phyloP scores from a whole-genome alignment of 2,797 vertebrate species.

The Hyperoplus immaculatus region DNA sequence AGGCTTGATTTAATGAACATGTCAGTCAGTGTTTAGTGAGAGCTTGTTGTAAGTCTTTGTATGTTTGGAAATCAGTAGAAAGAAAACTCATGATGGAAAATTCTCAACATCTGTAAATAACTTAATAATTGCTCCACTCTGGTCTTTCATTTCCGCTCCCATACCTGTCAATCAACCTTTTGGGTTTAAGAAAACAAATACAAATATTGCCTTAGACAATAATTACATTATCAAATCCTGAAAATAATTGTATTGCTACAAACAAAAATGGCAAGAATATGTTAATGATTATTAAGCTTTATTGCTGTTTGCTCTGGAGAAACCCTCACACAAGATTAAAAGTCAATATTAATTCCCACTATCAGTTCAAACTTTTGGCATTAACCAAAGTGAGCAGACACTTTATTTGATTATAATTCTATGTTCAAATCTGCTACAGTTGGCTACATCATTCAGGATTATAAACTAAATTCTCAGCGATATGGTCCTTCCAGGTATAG shows the following conservation, averaged over 20 bases:
- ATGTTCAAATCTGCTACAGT: neutral
- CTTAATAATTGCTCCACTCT: constrained; percentile 37
- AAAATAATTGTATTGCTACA: constrained; percentile 7
- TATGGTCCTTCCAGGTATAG: neutral
- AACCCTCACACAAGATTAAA: constrained; percentile 27
- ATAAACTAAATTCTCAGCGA: neutral
- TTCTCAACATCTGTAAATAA: constrained; percentile 46
- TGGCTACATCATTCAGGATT: neutral
- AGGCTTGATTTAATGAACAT: constrained; percentile 27
- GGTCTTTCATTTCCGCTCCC: neutral
- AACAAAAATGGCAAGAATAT: constrained; percentile 28
- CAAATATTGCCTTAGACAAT: constrained; percentile 54
- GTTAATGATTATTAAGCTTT: constrained; percentile 34
- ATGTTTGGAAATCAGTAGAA: constrained; percentile 31
- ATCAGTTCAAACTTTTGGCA: neutral
- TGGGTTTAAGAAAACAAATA: constrained; percentile 5
- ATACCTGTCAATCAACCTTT: constrained; percentile 48
- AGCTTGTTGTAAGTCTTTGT: neutral
- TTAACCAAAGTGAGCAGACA: neutral
- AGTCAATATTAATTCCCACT: constrained; percentile 5
- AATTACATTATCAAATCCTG: constrained; percentile 47
- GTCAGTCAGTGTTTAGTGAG: constrained; percentile 40
- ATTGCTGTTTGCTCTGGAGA: constrained; percentile 44
- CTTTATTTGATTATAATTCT: neutral
- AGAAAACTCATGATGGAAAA: constrained; percentile 26